Base-by-base conservation (phyloP, 2,113 vertebrate species). In the Myocastor coypus region DNA sequence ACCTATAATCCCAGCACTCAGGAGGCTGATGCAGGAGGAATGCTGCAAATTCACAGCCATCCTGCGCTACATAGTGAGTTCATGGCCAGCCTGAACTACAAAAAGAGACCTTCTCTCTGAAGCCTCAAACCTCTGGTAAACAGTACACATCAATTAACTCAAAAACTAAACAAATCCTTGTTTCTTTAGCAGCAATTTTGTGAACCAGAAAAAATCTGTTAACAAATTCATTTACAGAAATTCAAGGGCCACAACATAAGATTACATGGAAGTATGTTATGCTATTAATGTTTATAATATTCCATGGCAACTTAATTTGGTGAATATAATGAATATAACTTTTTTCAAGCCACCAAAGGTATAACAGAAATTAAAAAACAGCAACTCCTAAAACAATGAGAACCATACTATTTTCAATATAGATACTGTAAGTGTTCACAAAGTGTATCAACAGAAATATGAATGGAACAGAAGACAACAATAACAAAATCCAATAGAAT, bases 261-360 rank as follows among this genome's bases (percentile, higher is more conserved):
- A 90, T 24, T 42, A 13, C 11, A 95, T 17, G 12, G 77, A 89
- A 81, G 66, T 11, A 7, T 34, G 57, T 57, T 68, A 83, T 5
- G 22, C 17, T 87, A 75, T 16, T 91, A 81, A 89, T 28, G 52
- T 83, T 94, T 84, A 37, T 13, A 10, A 91, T 86, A 91, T 86
- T 83, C 22, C 73, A 94, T 61, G 20, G 24, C n/a, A 78, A 91
- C 42, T 81, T 89, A 93, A 86, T 64, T 90, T 46, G 75, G 17
- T 87, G 63, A 83, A 80, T 50, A 94, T 30, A 87, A 96, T 87
- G 63, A 83, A 80, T 50, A 94, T 30, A 87, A 96, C 46, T 77
- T 80, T 50, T 93, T 68, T 81, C n/a, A 95, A 97, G 89, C 40
- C n/a, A 95, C 4, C 1, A 7, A 83, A 95, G 30, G 92, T 22